Conservation (phyloP, 2,888 invertebrate genomes). For the Gnatocerus cornutus region DNA sequence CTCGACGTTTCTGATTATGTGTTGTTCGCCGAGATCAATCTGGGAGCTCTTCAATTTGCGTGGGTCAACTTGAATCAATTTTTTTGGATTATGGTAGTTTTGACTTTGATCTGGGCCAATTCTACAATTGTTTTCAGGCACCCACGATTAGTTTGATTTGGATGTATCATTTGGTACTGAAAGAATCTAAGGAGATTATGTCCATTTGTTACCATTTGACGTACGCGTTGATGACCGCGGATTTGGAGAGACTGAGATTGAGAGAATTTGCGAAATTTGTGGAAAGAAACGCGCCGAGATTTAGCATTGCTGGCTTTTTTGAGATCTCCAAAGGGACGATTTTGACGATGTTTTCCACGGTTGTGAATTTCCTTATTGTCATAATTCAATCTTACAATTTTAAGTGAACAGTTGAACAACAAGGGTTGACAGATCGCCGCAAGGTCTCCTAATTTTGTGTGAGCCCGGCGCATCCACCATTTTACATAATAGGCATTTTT, state of each 20-base stretch:
- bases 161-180: no score
- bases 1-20: not conserved
- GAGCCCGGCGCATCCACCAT: no score
- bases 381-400: not conserved
- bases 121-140: no score
- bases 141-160: no score
- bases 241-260: not conserved
- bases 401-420: no score
- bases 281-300: not conserved
- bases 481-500: no score
- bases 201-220: no score
- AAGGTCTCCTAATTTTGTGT: no score
- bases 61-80: not conserved
- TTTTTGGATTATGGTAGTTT: no score
- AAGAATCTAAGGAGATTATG: no score
- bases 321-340: not conserved
- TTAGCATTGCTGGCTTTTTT: not conserved
- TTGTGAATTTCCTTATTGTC: not conserved
- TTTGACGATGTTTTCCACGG: not conserved
- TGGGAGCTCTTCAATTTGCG: not conserved
- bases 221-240: not conserved
- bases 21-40: not conserved
- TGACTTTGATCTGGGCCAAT: no score
- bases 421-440: no score
- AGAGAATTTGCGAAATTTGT: not conserved